Evolutionary conservation across 2,113 vertebrate genomes (phyloP).

Genomic region (Xiphophorus hellerii): DNA sequence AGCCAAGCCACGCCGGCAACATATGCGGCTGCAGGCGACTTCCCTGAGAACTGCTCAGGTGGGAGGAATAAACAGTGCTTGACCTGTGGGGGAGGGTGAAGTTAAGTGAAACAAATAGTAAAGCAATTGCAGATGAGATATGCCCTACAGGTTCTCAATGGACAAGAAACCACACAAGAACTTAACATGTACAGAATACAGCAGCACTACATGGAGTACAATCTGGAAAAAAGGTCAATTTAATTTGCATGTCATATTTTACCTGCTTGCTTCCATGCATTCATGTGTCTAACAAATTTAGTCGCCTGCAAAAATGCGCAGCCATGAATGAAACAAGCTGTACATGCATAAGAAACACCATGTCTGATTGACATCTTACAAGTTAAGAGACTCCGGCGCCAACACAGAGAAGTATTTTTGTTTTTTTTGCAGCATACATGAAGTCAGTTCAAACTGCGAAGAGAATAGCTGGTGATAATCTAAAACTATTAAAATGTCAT

Average conservation of each 20-base stretch:
- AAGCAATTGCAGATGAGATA: slow-evolving; percentile 11
- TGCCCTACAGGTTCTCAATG: slow-evolving; percentile 4
- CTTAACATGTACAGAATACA: slow-evolving; percentile 29
- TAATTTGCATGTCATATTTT: slow-evolving; percentile 36
- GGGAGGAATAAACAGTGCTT: slow-evolving; percentile 13
- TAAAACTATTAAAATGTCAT: slow-evolving; percentile 52
- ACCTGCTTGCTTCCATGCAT: slow-evolving; percentile 40
- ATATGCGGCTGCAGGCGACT: slow-evolving; percentile 43
- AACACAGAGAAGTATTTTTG: slow-evolving; percentile 38
- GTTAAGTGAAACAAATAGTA: slow-evolving; percentile 15
- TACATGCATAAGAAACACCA: slow-evolving; percentile 4
- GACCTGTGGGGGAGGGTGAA: background rate
- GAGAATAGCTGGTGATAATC: background rate
- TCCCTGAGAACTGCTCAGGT: slow-evolving; percentile 50
- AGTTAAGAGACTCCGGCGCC: slow-evolving; percentile 36
- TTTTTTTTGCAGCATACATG: slow-evolving; percentile 28
- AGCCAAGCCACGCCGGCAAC: slow-evolving; percentile 42
- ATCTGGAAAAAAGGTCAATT: slow-evolving; percentile 61
- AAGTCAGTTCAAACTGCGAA: slow-evolving; percentile 24
- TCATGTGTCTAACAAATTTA: slow-evolving; percentile 21
- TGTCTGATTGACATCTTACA: slow-evolving; percentile 41
- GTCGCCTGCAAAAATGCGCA: slow-evolving; percentile 32
- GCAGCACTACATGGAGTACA: slow-evolving; percentile 6
- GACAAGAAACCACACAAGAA: slow-evolving; percentile 11
- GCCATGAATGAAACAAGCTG: slow-evolving; percentile 32